These are phyloP conservation scores for Dicranocentrus wangi DNA, from an alignment of 2,888 invertebrate species.

Conservation along the genomic window DNA sequence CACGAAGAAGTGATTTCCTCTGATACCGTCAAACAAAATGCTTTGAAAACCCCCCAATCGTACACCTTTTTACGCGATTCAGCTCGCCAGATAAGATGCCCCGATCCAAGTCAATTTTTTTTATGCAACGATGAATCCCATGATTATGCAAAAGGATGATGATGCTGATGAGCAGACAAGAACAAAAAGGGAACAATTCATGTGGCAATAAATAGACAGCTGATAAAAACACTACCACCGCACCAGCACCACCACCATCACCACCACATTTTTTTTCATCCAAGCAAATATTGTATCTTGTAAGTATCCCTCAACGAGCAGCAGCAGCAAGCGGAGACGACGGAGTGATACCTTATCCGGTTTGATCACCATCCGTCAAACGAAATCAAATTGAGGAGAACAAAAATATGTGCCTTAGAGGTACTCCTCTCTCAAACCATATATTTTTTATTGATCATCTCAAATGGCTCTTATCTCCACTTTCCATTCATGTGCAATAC, in stretches of 20 bases:
- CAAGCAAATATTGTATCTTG: constrained; percentile 19
- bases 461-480: constrained; percentile 21
- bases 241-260: constrained; percentile 10
- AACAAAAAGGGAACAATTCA: constrained; percentile 23
- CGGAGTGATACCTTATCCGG: not conserved
- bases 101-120: too few relatives aligned
- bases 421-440: constrained; percentile 11
- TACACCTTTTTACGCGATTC: not conserved
- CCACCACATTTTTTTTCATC: not conserved
- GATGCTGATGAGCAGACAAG: constrained; percentile 18
- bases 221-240: constrained; percentile 17
- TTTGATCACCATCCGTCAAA: constrained; percentile 42
- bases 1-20: too few relatives aligned
- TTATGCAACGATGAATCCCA: constrained; percentile 31
- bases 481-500: constrained; percentile 33
- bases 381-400: constrained; percentile 50
- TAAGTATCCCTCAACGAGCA: too few relatives aligned
- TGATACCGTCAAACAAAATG: too few relatives aligned
- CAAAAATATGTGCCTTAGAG: constrained; percentile 29
- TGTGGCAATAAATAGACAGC: constrained; percentile 44
- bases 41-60: too few relatives aligned
- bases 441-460: constrained; percentile 34
- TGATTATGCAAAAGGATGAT: constrained; percentile 40
- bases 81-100: constrained; percentile 41
- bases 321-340: too few relatives aligned